Base-by-base conservation (phyloP, 2,888 invertebrate species). In the Dorcus hopei region DNA sequence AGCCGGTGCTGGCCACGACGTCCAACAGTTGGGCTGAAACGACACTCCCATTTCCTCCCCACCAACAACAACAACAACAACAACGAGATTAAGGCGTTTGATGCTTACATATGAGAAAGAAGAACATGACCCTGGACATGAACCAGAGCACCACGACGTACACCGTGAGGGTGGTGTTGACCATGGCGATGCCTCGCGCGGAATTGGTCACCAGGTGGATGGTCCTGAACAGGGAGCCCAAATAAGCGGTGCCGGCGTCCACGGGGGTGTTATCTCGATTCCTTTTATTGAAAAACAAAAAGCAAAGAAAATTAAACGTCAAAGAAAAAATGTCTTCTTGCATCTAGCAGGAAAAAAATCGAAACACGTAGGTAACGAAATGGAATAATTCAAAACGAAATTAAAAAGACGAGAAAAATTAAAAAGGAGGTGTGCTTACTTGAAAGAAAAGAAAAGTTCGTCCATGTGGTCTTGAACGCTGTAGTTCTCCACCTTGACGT, bases 21-120 rank as follows among this genome's bases (percentile, higher is more conserved):
- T 60, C 57, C 57, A 60, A 53, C 9, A 60, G 45, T n/a, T 56
- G 38, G 39, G 45, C 59, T 56, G n/a, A 40, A 5, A 26, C n/a
- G 26, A 33, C 26, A 5, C 6, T 3, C 26, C 26, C 26, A 6
- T 33, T 3, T 33, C 26, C 3, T 33, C 3, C 7, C 26, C 5
- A 33, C 1, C 26, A 33, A 33, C 19, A 2, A 19, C 19, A 33
- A 33, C 26, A 33, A n/a, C n/a, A n/a, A n/a, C n/a, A n/a, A n/a
- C n/a, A n/a, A n/a, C n/a, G n/a, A n/a, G n/a, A n/a, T n/a, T n/a
- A n/a, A n/a, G n/a, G n/a, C n/a, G n/a, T n/a, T n/a, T n/a, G n/a
- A n/a, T n/a, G 40, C 14, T n/a, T 41, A 40, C 9, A 41, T 33
- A 54, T 54, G 3, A 54, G 39, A 40, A 40, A 54, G 38, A 54